Conservation (phyloP, 1,140 invertebrate species). For the Drosophila takahashii region DNA sequence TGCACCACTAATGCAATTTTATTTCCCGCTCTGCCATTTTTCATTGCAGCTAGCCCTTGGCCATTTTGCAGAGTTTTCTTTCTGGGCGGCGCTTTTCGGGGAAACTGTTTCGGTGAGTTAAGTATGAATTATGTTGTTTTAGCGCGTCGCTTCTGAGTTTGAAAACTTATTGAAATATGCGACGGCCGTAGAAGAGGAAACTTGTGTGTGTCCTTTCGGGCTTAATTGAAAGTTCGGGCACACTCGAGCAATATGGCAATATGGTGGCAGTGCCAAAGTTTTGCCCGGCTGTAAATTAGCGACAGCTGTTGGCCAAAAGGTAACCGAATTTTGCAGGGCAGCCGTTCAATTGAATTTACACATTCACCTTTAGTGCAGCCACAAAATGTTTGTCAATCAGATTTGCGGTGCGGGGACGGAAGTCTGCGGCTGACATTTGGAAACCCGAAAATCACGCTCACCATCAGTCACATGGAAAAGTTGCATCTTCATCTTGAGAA, state of each 20-base stretch:
- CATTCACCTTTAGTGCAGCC: constrained; percentile 21
- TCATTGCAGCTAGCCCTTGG: constrained; percentile 48
- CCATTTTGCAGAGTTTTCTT: constrained; percentile 36
- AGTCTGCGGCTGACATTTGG: constrained; percentile 5
- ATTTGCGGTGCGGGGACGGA: background rate
- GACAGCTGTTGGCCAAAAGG: constrained; percentile 53
- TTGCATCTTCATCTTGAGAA: constrained; percentile 54
- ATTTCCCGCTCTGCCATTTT: constrained; percentile 70
- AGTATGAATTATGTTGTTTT: constrained; percentile 83
- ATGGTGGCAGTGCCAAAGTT: constrained; percentile 58
- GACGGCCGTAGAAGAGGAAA: constrained; percentile 36
- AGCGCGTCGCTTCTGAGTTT: constrained; percentile 60
- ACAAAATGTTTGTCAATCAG: constrained; percentile 24
- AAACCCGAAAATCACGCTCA: constrained; percentile 19
- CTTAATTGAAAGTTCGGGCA: constrained; percentile 72
- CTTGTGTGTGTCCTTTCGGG: constrained; percentile 76
- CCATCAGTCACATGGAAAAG: constrained; percentile 45
- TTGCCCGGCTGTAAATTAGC: constrained; percentile 68
- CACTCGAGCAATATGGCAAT: constrained; percentile 64
- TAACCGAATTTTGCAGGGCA: constrained; percentile 18
- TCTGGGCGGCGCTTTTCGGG: constrained; percentile 40
- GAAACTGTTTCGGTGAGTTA: constrained; percentile 81
- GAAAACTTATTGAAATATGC: constrained; percentile 83
- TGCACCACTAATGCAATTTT: constrained; percentile 70
- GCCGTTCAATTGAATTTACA: constrained; percentile 32